Evolutionary conservation across 2,113 vertebrate genomes (phyloP).

Genomic region (Podarcis cretensis): DNA sequence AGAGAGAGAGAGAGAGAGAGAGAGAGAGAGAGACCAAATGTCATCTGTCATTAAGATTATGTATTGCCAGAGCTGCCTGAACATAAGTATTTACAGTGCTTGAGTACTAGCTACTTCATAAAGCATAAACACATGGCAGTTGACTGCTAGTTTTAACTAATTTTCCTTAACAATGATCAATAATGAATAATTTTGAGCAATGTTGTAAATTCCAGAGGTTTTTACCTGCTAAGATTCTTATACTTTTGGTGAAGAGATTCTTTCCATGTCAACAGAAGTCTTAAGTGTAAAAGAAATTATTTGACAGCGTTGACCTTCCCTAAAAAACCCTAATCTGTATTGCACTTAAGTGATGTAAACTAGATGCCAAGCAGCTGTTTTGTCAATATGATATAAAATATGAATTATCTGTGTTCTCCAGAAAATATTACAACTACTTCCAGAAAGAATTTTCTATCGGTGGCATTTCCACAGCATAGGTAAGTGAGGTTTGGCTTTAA

Average conservation of each 20-base stretch:
- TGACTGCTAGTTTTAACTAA: not conserved
- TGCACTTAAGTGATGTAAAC: not conserved
- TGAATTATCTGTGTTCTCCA: slow-evolving; percentile 74
- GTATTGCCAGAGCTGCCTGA: not conserved
- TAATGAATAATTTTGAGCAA: not conserved
- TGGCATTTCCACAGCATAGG: slow-evolving; percentile 99
- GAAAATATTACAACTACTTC: slow-evolving; percentile 98
- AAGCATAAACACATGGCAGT: too few relatives aligned
- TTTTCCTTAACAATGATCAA: not conserved
- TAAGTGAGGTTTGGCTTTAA: slow-evolving; percentile 71
- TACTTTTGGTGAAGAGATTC: not conserved
- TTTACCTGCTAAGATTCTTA: not conserved
- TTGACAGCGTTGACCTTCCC: accelerated
- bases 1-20: too few relatives aligned
- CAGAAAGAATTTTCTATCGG: slow-evolving; percentile 96
- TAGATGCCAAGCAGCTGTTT: not conserved
- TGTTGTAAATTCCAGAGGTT: not conserved
- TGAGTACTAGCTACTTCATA: not conserved
- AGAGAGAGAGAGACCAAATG: not conserved
- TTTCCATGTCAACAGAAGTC: not conserved
- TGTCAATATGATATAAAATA: not conserved
- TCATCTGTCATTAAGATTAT: not conserved
- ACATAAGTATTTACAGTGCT: not conserved
- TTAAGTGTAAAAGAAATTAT: not conserved
- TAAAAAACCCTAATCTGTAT: not conserved